Conservation (phyloP, 2,113 vertebrate genomes). For the Murina feae region DNA sequence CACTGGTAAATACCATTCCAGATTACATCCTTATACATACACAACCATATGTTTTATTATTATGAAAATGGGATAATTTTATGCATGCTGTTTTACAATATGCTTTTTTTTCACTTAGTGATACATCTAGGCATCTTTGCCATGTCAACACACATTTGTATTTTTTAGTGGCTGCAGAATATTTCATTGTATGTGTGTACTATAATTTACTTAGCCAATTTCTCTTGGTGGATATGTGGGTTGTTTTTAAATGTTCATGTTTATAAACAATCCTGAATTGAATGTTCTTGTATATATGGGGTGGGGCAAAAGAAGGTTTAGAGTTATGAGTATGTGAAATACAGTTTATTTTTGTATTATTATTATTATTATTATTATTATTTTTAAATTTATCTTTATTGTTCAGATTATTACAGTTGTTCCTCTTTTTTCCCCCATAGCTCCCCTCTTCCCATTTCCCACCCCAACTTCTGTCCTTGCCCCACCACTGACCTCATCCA, state of each 20-base stretch:
- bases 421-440: too few relatives aligned
- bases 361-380: too few relatives aligned
- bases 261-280: not conserved
- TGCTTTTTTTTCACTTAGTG: not conserved
- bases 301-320: not conserved
- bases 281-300: not conserved
- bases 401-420: too few relatives aligned
- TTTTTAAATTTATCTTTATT: too few relatives aligned
- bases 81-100: constrained; percentile 7
- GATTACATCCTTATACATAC: not conserved
- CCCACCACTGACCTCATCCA: too few relatives aligned
- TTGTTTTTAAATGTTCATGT: not conserved
- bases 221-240: not conserved
- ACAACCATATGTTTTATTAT: constrained; percentile 15
- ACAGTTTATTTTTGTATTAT: not conserved
- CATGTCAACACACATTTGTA: not conserved
- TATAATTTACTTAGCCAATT: constrained; percentile 21
- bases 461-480: too few relatives aligned
- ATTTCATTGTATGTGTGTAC: not conserved
- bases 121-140: constrained; percentile 1
- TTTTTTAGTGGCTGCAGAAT: not conserved
- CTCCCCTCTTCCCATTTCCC: too few relatives aligned
- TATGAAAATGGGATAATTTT: constrained; percentile 23
- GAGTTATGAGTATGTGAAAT: not conserved
- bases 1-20: not conserved